phyloP scores from a whole-genome alignment of 2,797 vertebrate genomes.

The Austrolebias charrua region DNA sequence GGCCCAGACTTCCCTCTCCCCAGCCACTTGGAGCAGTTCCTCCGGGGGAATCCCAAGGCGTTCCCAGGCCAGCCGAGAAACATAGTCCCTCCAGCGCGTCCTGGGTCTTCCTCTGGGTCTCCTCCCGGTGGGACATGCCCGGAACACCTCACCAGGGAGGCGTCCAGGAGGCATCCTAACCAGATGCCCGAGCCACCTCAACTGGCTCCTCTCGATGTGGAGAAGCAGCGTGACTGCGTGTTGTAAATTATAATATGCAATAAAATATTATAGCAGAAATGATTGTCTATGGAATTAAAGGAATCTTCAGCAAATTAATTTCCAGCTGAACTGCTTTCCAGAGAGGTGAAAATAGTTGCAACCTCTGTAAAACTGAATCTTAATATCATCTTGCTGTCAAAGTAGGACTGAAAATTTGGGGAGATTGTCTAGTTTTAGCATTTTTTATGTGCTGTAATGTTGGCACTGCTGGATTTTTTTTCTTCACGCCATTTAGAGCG shows the following conservation, averaged over 20 bases:
- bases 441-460: not conserved
- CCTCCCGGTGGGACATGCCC: too few relatives aligned
- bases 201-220: too few relatives aligned
- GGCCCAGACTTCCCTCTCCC: too few relatives aligned
- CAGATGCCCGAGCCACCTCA: too few relatives aligned
- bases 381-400: not conserved
- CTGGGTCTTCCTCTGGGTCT: too few relatives aligned
- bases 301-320: not conserved
- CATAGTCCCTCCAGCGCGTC: too few relatives aligned
- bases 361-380: constrained; percentile 8
- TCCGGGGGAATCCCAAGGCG: too few relatives aligned
- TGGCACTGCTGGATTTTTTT: not conserved
- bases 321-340: not conserved
- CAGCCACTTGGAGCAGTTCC: too few relatives aligned
- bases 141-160: too few relatives aligned
- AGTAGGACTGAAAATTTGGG: not conserved
- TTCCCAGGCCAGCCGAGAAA: too few relatives aligned
- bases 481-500: not conserved
- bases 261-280: not conserved
- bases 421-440: not conserved
- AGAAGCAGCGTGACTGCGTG: not conserved
- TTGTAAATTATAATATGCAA: not conserved
- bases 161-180: too few relatives aligned
- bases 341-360: not conserved
- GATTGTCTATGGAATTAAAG: not conserved